These are phyloP conservation scores for Pseudomyrmex sp. DNA, from an alignment of 1,140 invertebrate genomes.

Conservation along the genomic window DNA sequence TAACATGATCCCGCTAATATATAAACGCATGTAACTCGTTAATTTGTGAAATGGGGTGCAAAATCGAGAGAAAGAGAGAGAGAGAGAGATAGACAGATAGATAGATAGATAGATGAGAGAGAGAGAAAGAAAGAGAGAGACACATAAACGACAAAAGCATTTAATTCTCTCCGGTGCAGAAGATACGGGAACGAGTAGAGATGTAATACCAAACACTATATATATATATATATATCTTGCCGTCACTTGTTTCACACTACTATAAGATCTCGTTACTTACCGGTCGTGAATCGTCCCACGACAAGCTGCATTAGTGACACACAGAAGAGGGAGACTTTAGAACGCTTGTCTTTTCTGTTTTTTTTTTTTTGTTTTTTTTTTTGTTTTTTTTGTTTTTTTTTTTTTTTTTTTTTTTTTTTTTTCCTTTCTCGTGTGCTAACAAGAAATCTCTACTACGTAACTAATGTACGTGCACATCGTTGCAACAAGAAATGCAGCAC, in stretches of 20 bases:
- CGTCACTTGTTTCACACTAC: conserved; percentile 65
- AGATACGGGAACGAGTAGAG: conserved; percentile 43
- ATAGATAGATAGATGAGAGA: no score
- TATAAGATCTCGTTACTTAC: conserved; percentile 78
- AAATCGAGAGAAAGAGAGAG: no score
- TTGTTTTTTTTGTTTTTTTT: conserved; percentile 59
- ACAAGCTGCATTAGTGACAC: conserved; percentile 82
- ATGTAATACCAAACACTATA: conserved; percentile 63
- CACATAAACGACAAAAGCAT: conserved; percentile 62
- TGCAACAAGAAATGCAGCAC: conserved; percentile 75
- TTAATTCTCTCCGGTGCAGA: conserved; percentile 48
- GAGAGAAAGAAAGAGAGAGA: not conserved
- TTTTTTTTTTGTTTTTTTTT: conserved; percentile 60
- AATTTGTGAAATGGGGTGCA: conserved; percentile 59
- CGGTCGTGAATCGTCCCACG: conserved; percentile 84
- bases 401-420: conserved; percentile 58
- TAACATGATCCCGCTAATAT: conserved; percentile 44
- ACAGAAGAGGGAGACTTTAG: conserved; percentile 75
- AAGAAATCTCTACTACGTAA: conserved; percentile 70
- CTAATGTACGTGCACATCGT: conserved; percentile 77
- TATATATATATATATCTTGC: no score
- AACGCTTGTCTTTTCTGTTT: conserved; percentile 70
- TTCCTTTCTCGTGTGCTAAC: conserved; percentile 72
- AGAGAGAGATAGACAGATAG: no score
- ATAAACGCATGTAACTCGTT: conserved; percentile 25